A percentile compares a stretch with the other conserved stretches of the same genome.
Evolutionary conservation across 2,113 vertebrate genomes (phyloP).

Genomic region (Pimephales promelas): DNA sequence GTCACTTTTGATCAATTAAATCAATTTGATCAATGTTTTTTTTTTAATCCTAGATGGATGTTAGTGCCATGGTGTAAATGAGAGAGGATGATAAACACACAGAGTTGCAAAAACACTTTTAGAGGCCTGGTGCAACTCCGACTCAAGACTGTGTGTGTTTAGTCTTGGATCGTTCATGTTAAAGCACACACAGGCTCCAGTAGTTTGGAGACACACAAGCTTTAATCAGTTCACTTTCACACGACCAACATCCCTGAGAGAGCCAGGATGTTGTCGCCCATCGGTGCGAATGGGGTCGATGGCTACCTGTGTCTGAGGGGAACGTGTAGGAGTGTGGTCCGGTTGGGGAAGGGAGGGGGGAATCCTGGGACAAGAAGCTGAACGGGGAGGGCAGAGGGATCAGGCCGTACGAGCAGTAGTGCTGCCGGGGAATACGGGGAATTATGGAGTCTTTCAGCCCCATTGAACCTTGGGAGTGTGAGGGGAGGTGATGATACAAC

Average conservation of each 20-base stretch:
- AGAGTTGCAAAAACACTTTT: not conserved
- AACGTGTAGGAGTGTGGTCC: slow-evolving; percentile 70
- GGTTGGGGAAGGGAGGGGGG: slow-evolving; percentile 68
- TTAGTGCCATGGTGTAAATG: not conserved
- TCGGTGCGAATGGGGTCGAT: not conserved
- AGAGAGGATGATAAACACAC: not conserved
- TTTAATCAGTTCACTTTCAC: slow-evolving; percentile 63
- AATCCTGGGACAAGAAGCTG: slow-evolving; percentile 76
- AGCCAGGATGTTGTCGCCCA: slow-evolving; percentile 59
- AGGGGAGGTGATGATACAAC: slow-evolving; percentile 48
- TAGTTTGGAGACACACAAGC: slow-evolving; percentile 56
- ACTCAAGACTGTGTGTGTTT: not conserved
- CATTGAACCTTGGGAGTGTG: slow-evolving; percentile 79
- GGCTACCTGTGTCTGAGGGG: slow-evolving; percentile 76
- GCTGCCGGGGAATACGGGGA: slow-evolving; percentile 74
- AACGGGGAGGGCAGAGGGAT: slow-evolving; percentile 75
- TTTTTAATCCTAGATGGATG: not conserved
- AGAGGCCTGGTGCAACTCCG: not conserved
- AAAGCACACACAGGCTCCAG: slow-evolving; percentile 65
- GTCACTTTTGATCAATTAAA: not conserved
- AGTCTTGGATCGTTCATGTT: not conserved
- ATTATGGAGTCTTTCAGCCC: slow-evolving; percentile 85
- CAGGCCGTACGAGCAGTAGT: slow-evolving; percentile 79
- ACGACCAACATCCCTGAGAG: slow-evolving; percentile 45
- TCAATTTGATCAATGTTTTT: no score